Evolutionary conservation across 2,797 vertebrate genomes (phyloP).

Genomic region (Ptychadena robeensis): DNA sequence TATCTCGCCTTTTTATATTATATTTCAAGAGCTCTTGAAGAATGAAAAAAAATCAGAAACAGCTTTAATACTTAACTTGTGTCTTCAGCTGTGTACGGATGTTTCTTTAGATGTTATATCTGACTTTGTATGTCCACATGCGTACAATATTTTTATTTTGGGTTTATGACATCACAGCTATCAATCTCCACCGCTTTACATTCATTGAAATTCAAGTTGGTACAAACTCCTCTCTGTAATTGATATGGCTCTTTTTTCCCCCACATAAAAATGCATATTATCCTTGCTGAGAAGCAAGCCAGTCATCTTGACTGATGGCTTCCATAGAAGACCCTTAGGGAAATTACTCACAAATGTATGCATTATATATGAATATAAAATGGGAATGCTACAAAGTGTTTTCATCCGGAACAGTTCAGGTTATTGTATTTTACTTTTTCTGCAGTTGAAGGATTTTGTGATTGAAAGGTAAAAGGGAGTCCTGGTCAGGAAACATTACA

Average conservation of each 20-base stretch:
- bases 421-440: background rate
- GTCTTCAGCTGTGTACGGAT: too few relatives aligned
- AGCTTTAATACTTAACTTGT: too few relatives aligned
- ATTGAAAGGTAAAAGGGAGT: background rate
- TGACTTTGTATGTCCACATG: too few relatives aligned
- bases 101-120: too few relatives aligned
- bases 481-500: too few relatives aligned
- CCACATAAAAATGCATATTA: constrained; percentile 13
- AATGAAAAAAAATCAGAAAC: too few relatives aligned
- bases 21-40: background rate
- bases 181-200: background rate
- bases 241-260: background rate
- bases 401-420: background rate
- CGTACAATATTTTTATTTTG: too few relatives aligned
- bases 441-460: background rate
- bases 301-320: constrained; percentile 13
- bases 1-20: background rate
- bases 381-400: background rate
- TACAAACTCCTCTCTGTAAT: constrained; percentile 9
- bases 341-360: constrained; percentile 18
- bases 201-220: background rate
- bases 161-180: background rate
- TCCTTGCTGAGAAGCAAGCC: background rate
- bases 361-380: background rate
- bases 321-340: constrained; percentile 6